A percentile compares a stretch with the other conserved stretches of the same genome.
These are phyloP conservation scores for Crocallis elinguaria DNA, from an alignment of 2,888 invertebrate species.

Conservation along the genomic window DNA sequence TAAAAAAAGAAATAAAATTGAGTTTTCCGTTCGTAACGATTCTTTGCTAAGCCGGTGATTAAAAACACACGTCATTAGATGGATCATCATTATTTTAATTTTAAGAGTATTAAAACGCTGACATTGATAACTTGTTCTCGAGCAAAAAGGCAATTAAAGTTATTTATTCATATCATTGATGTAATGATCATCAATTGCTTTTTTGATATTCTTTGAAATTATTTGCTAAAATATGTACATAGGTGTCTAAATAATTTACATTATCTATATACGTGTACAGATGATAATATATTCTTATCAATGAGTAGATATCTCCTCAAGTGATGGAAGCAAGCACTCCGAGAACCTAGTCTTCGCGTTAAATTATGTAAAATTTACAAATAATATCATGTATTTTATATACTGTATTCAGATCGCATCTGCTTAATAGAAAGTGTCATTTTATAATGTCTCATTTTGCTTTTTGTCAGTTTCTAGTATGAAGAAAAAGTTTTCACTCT, in stretches of 20 bases:
- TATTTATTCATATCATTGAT: background rate
- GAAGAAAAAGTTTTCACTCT: too few species aligned
- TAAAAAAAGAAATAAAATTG: background rate
- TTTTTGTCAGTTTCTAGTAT: too few species aligned
- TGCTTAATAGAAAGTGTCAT: background rate
- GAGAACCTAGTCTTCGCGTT: background rate
- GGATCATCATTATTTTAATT: slow-evolving; percentile 32
- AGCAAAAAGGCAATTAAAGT: slow-evolving; percentile 5
- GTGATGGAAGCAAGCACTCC: background rate
- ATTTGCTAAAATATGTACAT: background rate
- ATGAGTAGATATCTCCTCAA: slow-evolving; percentile 1
- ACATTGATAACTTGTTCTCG: slow-evolving; percentile 11
- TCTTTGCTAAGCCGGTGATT: slow-evolving; percentile 20
- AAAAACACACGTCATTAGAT: slow-evolving; percentile 20
- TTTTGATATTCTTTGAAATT: background rate
- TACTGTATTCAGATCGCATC: too few species aligned
- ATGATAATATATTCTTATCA: slow-evolving; percentile 8
- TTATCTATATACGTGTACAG: background rate
- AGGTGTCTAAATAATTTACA: background rate
- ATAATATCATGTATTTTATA: too few species aligned
- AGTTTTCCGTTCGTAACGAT: slow-evolving; percentile 2
- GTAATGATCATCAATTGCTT: background rate
- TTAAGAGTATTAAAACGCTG: slow-evolving; percentile 18
- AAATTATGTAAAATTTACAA: too few species aligned
- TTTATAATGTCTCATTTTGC: background rate